Base-by-base conservation (phyloP, 2,888 invertebrate species). In the Halictus ligatus region DNA sequence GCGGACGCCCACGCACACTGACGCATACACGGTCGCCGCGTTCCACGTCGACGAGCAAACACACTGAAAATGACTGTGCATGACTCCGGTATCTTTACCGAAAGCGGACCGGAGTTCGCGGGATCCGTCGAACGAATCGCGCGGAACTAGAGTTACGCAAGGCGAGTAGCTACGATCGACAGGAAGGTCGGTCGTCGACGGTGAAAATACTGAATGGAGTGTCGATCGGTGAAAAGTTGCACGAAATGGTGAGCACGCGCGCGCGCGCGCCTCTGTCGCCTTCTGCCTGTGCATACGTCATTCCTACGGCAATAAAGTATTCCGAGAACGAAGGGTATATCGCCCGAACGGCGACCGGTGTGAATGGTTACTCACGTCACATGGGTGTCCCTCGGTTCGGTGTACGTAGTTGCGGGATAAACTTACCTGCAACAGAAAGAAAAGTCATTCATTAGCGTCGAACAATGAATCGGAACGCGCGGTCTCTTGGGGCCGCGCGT, bases 341-440 rank as follows among this genome's bases (percentile, higher is more conserved):
- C 40, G 67, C 60, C 50, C 43, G n/a, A 50, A 80, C 78, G 78
- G 75, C 76, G 50, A 54, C 48, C 48, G 43, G 69, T 72, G 78
- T 74, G 83, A 80, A 76, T 87, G 84, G 71, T 76, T 86, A 87
- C 87, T 87, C 87, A 87, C 87, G 79, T 83, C 60, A 54, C 71
- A 29, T 50, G 10, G 69, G 6, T 35, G 84, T 50, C 77, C 35
- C 77, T 43, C 67, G 18, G 21, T 18, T 29, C 21, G 67, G 69
- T 43, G 29, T 46, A 10, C 60, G 46, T 21, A 58, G 78, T 72
- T 40, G 67, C 71, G 83, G 15, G 80, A 73, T 64, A 71, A 64
- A 91, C 91, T 91, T 90, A 91, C 91, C 91, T 91, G 89, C 10
- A 91, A 91, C 89, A 91, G 79, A 90, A 82, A 81, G 46, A 78